Conservation (phyloP, 1,140 invertebrate genomes). For the Drosophila busckii region DNA sequence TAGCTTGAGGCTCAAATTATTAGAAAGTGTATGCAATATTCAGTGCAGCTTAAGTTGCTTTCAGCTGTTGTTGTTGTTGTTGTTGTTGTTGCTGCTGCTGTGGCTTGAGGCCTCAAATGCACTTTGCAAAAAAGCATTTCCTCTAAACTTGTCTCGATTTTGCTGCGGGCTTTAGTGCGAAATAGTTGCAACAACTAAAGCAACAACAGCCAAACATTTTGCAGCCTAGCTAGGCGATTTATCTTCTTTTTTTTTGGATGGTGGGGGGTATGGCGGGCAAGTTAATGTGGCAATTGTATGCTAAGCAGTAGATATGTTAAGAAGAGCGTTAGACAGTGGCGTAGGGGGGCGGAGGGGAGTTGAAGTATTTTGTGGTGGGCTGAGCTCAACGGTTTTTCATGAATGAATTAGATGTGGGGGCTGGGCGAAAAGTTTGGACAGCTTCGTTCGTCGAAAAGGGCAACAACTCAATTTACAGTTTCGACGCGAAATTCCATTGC, state of each 20-base stretch:
- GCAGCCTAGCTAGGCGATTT: too few relatives aligned
- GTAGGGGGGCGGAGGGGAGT: neutral
- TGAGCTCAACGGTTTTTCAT: slow-evolving; percentile 63
- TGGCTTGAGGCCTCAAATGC: slow-evolving; percentile 61
- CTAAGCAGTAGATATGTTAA: slow-evolving; percentile 66
- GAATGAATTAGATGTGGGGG: slow-evolving; percentile 69
- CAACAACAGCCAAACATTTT: slow-evolving; percentile 46
- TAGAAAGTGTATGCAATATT: too few relatives aligned
- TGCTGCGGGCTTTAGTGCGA: slow-evolving; percentile 63
- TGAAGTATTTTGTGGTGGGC: slow-evolving; percentile 8
- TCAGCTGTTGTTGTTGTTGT: slow-evolving; percentile 3
- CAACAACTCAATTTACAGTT: slow-evolving; percentile 77
- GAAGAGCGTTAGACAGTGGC: slow-evolving; percentile 5
- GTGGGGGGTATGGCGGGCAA: too few relatives aligned
- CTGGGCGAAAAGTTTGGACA: slow-evolving; percentile 64
- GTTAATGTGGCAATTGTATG: slow-evolving; percentile 77
- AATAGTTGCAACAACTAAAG: slow-evolving; percentile 41
- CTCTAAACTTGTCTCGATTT: slow-evolving; percentile 72
- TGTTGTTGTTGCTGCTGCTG: slow-evolving; percentile 18
- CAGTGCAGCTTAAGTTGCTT: too few relatives aligned
- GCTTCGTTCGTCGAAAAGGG: slow-evolving; percentile 50
- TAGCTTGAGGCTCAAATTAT: too few relatives aligned
- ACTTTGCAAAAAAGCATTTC: slow-evolving; percentile 75
- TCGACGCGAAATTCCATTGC: slow-evolving; percentile 49
- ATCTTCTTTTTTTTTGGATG: slow-evolving; percentile 70